Evolutionary conservation across 2,888 invertebrate genomes (phyloP), one percentile per base, ranked within the genome.

Genomic region (Gibbula magus): DNA sequence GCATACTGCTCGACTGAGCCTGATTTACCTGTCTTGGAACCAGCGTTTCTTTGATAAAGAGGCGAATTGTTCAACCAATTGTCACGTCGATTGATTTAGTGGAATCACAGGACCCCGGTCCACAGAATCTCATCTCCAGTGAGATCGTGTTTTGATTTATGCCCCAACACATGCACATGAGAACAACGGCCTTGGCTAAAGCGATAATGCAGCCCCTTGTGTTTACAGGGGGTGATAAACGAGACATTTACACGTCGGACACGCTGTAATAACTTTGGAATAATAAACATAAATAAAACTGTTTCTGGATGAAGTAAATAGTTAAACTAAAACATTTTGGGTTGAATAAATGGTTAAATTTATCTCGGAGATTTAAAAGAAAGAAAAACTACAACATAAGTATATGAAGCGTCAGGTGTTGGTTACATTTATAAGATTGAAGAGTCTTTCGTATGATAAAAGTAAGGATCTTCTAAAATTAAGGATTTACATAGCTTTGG

Each of bases 71-170:
- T 29, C 25, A 61, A 61, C 61, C 61, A 61, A 10, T 29, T 61
- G 61, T 61, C 61, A 61, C 61, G 18, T 61, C 61, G 13, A 61
- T 29, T 61, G 29, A 61, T 61, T 29, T 61, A 61, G 25, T 61
- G 29, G 16, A 29, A 61, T 61, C 29, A 18, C 61, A 25, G 61
- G 61, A 13, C 29, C 61, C 22, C n/a, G 18, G 25, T 70, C 70
- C 7, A 16, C 20, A 32, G 70, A 35, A 35, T 39, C 22, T 10
- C 25, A 70, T 70, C 70, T 32, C 10, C 10, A 8, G 45, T 10
- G 70, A 39, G 39, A 70, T 35, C 35, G 70, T 70, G 35, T 70
- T 70, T 70, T 70, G 70, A 70, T 70, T 70, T 35, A 70, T 70
- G 70, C 20, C 20, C 18, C n/a, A 70, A 70, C 20, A 35, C 70